These are phyloP conservation scores for Lagenorhynchus albirostris DNA, from an alignment of 2,113 vertebrate species.

Conservation along the genomic window DNA sequence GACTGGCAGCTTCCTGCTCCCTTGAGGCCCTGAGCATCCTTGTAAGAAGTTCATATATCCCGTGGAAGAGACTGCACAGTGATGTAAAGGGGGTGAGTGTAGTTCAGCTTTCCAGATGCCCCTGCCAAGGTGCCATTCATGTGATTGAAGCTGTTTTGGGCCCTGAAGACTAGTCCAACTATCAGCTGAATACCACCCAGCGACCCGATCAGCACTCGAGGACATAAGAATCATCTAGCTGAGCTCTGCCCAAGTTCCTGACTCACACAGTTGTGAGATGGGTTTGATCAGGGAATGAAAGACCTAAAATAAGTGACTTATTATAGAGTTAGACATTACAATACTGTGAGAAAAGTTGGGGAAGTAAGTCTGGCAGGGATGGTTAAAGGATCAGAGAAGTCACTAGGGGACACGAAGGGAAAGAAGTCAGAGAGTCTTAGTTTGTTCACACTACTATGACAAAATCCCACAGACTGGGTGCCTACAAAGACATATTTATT, in stretches of 20 bases:
- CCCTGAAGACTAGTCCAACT: background rate
- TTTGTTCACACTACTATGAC: background rate
- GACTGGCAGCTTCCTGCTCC: background rate
- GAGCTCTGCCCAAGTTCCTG: background rate
- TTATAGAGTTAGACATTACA: background rate
- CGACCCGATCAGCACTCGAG: background rate
- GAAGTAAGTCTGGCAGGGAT: background rate
- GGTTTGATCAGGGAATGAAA: background rate
- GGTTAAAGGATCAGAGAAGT: background rate
- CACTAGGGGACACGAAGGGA: background rate
- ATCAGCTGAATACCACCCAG: background rate
- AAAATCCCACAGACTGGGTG: background rate
- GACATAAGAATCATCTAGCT: background rate
- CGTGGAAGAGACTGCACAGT: background rate
- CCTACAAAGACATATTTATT: background rate
- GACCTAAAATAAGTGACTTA: background rate
- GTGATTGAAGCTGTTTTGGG: background rate
- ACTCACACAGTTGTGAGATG: background rate
- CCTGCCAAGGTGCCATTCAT: background rate
- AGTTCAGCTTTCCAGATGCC: background rate
- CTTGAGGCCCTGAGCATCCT: background rate
- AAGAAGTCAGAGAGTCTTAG: background rate
- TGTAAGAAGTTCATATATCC: background rate
- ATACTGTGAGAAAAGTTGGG: background rate
- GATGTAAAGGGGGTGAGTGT: background rate